These are phyloP conservation scores for Sphenopsis melanotis DNA, from an alignment of 2,797 vertebrate species.

Conservation along the genomic window DNA sequence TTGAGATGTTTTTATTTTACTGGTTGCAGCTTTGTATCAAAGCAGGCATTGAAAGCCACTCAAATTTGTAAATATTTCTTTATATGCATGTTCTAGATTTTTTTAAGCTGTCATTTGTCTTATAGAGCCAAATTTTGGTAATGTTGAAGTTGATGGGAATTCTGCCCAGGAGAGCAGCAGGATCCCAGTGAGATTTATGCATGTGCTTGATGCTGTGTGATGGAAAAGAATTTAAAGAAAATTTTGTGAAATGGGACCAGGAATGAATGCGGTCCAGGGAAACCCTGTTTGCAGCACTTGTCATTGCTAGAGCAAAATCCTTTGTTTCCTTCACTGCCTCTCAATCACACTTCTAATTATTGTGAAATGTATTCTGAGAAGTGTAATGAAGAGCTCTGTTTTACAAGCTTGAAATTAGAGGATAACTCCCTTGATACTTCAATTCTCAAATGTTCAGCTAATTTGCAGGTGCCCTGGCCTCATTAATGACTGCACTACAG, in stretches of 20 bases:
- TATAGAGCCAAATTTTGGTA: not conserved
- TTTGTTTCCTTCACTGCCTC: slow-evolving; percentile 4
- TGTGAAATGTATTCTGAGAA: not conserved
- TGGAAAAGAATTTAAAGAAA: not conserved
- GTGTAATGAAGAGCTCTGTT: slow-evolving; percentile 27
- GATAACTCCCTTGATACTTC: not conserved
- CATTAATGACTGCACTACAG: not conserved
- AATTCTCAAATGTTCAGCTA: not conserved
- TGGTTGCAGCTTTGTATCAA: not conserved
- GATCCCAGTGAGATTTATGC: not conserved
- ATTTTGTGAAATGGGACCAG: not conserved
- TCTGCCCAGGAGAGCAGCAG: not conserved
- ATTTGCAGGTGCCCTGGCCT: slow-evolving; percentile 19
- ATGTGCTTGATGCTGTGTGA: not conserved
- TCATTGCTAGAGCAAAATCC: not conserved
- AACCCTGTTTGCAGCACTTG: not conserved
- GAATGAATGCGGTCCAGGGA: not conserved
- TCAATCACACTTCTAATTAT: slow-evolving; percentile 7
- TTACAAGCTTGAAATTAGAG: slow-evolving; percentile 20
- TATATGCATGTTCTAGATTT: not conserved
- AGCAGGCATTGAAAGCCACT: not conserved
- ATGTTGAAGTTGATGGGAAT: not conserved
- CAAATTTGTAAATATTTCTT: not conserved
- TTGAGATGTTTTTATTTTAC: not conserved
- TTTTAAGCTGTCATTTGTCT: not conserved